phyloP scores from a whole-genome alignment of 1,140 invertebrate genomes.

The Aphelenchoides fujianensis region DNA sequence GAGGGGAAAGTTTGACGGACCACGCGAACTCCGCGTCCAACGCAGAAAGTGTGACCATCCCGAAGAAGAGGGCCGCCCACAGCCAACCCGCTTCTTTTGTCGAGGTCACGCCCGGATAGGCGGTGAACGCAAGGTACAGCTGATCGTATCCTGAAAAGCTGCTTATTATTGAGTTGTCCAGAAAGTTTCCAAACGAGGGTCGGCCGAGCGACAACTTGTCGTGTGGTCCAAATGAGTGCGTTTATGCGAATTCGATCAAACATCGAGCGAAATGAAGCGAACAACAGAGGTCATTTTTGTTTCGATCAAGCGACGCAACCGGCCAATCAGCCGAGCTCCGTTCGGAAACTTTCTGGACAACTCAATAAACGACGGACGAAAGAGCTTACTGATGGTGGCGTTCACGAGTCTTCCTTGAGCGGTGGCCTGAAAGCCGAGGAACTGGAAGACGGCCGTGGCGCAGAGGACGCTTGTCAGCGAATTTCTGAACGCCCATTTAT shows the following conservation, averaged over 20 bases:
- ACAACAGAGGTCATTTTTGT: no score
- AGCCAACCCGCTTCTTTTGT: constrained; percentile 56
- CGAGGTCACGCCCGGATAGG: constrained; percentile 55
- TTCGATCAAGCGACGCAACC: no score
- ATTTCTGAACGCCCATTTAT: constrained; percentile 35
- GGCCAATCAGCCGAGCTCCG: no score
- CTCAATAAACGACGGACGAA: constrained; percentile 23
- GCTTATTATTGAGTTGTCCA: no score
- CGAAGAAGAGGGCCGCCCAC: constrained; percentile 58
- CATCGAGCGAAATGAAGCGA: no score
- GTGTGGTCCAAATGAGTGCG: neutral
- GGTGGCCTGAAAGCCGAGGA: constrained; percentile 55
- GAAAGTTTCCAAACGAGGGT: no score
- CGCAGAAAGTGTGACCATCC: constrained; percentile 55
- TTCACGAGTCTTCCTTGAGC: constrained; percentile 47
- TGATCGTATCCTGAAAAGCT: constrained; percentile 56
- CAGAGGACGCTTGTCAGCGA: constrained; percentile 58
- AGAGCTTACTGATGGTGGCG: constrained; percentile 47
- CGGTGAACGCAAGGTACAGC: constrained; percentile 54
- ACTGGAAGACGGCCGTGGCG: constrained; percentile 59
- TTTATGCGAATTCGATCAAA: no score
- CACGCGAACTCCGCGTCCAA: constrained; percentile 59
- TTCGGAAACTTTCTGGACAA: no score
- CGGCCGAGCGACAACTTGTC: neutral
- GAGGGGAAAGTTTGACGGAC: constrained; percentile 28